Conservation (phyloP, 2,797 vertebrate species). For the Astyanax mexicanus region DNA sequence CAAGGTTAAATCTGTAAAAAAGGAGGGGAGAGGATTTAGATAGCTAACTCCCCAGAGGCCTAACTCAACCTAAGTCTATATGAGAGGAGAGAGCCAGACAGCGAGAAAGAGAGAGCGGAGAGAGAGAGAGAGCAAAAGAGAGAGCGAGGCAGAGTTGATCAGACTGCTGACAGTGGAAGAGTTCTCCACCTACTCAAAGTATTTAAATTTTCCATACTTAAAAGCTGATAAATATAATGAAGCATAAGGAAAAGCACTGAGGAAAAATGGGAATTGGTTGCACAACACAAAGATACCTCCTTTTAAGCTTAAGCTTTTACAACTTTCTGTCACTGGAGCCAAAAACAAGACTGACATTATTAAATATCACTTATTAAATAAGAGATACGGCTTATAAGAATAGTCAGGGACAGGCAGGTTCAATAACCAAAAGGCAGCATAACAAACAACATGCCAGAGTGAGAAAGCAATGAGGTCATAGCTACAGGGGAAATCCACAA, state of each 20-base stretch:
- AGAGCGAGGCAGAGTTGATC: constrained; percentile 13
- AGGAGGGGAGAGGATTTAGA: constrained; percentile 21
- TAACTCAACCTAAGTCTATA: constrained; percentile 9
- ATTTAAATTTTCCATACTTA: not conserved
- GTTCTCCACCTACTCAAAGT: constrained; percentile 22
- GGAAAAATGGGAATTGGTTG: constrained; percentile 40
- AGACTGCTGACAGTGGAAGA: constrained; percentile 24
- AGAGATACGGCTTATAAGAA: too few species aligned
- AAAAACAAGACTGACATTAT: too few species aligned
- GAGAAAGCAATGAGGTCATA: too few species aligned
- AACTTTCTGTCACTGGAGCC: too few species aligned
- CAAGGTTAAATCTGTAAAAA: constrained; percentile 20
- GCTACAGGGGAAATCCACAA: too few species aligned
- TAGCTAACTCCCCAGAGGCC: constrained; percentile 11
- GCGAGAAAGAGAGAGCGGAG: not conserved
- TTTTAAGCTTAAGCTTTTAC: too few species aligned
- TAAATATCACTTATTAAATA: too few species aligned
- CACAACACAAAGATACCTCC: not conserved
- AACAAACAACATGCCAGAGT: too few species aligned
- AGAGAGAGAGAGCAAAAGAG: not conserved
- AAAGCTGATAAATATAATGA: constrained; percentile 17
- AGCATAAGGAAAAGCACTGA: constrained; percentile 25
- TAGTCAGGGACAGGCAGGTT: too few species aligned
- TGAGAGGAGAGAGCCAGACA: not conserved
- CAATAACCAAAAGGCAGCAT: too few species aligned